Conservation (phyloP, 2,113 vertebrate species). For the Salminus brasiliensis region DNA sequence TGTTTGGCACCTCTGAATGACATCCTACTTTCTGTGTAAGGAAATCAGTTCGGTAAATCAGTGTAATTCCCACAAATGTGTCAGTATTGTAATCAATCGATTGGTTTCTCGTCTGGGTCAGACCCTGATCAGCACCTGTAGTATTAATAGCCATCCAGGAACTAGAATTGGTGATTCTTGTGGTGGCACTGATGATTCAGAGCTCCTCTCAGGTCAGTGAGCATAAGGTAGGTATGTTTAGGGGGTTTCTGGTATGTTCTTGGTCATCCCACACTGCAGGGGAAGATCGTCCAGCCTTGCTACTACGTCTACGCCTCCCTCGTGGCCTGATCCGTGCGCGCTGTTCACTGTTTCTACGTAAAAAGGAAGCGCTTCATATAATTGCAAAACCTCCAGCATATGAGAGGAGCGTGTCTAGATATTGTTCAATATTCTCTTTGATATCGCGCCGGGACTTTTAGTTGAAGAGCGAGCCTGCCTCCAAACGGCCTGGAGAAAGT, state of each 20-base stretch:
- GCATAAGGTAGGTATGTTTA: not conserved
- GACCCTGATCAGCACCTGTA: too few species aligned
- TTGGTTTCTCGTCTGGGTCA: too few species aligned
- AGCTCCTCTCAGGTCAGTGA: not conserved
- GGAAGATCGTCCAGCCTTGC: not conserved
- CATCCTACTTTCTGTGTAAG: too few species aligned
- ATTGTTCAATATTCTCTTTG: conserved; percentile 42
- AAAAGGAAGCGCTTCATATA: conserved; percentile 17
- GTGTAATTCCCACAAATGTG: too few species aligned
- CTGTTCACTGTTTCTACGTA: not conserved
- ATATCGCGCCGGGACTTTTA: conserved; percentile 40
- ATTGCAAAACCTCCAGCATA: conserved; percentile 13
- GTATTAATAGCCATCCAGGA: not conserved
- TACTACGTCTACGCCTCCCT: not conserved
- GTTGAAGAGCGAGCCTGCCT: conserved; percentile 41
- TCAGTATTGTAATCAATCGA: too few species aligned
- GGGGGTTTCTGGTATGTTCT: conserved; percentile 13
- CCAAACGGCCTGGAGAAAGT: conserved; percentile 48
- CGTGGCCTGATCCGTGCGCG: not conserved
- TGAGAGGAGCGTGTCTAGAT: not conserved
- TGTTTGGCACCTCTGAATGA: too few species aligned
- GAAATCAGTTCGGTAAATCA: too few species aligned
- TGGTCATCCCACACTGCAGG: not conserved
- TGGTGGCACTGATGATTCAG: not conserved
- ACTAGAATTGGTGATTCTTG: not conserved